phyloP scores from a whole-genome alignment of 2,113 vertebrate genomes.

The Clinocottus analis region DNA sequence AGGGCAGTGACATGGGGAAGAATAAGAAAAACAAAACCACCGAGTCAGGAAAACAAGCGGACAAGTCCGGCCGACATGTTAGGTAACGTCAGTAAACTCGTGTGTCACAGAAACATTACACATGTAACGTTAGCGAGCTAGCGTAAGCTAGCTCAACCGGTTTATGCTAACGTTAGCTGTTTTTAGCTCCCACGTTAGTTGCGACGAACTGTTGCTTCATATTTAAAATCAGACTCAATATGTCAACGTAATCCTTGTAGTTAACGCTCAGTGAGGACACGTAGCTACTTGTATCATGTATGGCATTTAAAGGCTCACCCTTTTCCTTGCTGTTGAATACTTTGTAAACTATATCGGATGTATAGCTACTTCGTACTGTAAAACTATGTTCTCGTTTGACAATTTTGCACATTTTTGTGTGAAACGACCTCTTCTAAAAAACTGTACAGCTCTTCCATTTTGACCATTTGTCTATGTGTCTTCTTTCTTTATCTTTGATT shows the following conservation, averaged over 20 bases:
- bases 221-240: neutral
- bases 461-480: neutral
- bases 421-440: neutral
- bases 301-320: rapidly evolving
- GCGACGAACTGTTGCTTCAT: neutral
- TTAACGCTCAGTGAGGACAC: neutral
- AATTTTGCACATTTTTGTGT: too few species aligned
- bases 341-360: neutral
- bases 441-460: neutral
- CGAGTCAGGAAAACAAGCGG: conserved; percentile 12
- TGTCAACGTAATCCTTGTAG: neutral
- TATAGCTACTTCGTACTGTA: neutral
- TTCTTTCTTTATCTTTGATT: neutral
- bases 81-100: conserved; percentile 63
- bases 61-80: conserved; percentile 26
- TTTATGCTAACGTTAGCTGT: conserved; percentile 16
- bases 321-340: neutral
- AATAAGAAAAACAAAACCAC: conserved; percentile 52
- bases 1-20: conserved; percentile 64
- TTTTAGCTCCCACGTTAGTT: neutral
- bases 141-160: neutral
- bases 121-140: neutral
- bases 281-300: neutral
- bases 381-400: neutral
- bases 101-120: neutral